Percentiles rank a stretch among this genome's conserved stretches.
Evolutionary conservation across 1,140 invertebrate species (phyloP).

Genomic region (Drosophila trapezifrons): DNA sequence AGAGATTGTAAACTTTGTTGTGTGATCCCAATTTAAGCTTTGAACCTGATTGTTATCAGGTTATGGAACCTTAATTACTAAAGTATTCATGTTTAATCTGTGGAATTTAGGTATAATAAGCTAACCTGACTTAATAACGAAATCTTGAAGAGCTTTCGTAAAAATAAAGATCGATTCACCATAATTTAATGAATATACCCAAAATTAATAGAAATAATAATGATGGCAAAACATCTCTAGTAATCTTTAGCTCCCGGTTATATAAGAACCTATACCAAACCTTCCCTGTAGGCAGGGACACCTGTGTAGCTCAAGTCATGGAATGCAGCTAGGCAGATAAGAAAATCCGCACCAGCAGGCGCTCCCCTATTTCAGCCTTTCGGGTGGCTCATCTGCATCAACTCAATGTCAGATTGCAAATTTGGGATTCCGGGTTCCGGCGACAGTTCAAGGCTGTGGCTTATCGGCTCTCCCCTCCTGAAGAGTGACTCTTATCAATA

Average conservation of each 20-base stretch:
- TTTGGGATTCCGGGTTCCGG: not conserved
- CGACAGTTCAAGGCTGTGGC: conserved; percentile 30
- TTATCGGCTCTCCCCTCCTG: conserved; percentile 30
- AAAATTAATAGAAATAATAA: too few species aligned
- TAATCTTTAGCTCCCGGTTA: not conserved
- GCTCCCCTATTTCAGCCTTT: conserved; percentile 1
- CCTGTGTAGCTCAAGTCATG: not conserved
- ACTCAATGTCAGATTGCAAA: not conserved
- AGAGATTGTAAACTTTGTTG: not conserved
- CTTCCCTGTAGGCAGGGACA: not conserved
- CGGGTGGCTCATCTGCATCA: conserved; percentile 4
- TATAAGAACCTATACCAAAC: too few species aligned
- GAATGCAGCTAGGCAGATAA: conserved; percentile 22
- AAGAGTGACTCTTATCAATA: conserved; percentile 36
- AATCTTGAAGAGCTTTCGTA: not conserved
- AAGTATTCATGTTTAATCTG: not conserved
- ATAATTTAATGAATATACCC: not conserved
- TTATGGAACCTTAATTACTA: not conserved
- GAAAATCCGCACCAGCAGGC: not conserved
- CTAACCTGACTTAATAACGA: not conserved
- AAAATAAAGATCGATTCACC: not conserved
- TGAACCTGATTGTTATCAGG: not conserved
- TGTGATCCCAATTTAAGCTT: not conserved
- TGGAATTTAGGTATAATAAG: not conserved
- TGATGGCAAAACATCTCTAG: not conserved